These are phyloP conservation scores for Epizoanthus fatuus DNA, from an alignment of 92 coral and sea anemone genomes.

Conservation along the genomic window DNA sequence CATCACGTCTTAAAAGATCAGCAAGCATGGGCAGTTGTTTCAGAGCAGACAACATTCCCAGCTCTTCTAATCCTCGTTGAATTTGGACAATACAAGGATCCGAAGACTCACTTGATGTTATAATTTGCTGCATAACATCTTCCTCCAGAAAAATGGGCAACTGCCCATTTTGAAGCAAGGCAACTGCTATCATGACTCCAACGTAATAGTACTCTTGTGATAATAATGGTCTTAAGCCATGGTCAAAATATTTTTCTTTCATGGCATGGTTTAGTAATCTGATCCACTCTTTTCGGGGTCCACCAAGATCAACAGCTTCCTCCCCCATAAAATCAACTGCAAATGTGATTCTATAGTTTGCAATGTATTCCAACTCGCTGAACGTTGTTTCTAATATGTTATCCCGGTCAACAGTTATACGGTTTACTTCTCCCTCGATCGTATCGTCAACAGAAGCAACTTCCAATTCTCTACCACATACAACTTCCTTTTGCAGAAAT, in stretches of 20 bases:
- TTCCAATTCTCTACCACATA: conserved; percentile 61
- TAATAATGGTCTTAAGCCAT: conserved; percentile 33
- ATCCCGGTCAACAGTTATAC: conserved; percentile 72
- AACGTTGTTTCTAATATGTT: conserved; percentile 64
- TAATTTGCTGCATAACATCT: conserved; percentile 52
- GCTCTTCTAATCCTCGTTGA: conserved; percentile 57
- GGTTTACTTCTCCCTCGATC: conserved; percentile 59
- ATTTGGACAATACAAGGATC: conserved; percentile 72
- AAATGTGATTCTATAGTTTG: conserved; percentile 50
- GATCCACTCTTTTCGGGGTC: conserved; percentile 72
- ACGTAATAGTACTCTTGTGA: conserved; percentile 58
- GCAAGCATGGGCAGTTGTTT: conserved; percentile 58
- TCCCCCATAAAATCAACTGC: conserved; percentile 71
- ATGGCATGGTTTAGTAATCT: conserved; percentile 31
- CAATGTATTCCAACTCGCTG: conserved; percentile 61
- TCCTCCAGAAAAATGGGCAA: conserved; percentile 61
- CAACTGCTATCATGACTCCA: conserved; percentile 63
- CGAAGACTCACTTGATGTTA: conserved; percentile 32
- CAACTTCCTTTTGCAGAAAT: conserved; percentile 49
- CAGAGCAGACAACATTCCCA: conserved; percentile 74
- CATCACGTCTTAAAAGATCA: conserved; percentile 69
- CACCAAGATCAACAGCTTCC: conserved; percentile 66
- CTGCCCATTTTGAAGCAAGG: conserved; percentile 74
- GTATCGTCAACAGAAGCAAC: conserved; percentile 56
- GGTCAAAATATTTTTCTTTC: conserved; percentile 38